These are phyloP conservation scores for Mastomys natalensis DNA, from an alignment of 2,113 vertebrate genomes.

Conservation along the genomic window DNA sequence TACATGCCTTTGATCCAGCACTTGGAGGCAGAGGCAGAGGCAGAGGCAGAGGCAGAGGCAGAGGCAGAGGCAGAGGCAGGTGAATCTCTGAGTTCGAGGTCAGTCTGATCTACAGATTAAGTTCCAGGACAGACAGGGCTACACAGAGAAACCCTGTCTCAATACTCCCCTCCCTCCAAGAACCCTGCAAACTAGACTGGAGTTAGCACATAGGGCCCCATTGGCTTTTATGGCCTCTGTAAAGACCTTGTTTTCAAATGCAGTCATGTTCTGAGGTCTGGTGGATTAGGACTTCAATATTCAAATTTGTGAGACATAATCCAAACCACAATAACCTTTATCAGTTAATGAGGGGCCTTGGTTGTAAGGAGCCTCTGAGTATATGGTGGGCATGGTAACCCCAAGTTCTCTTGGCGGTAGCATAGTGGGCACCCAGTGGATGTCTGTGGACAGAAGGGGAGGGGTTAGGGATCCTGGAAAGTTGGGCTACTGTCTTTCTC, in stretches of 20 bases:
- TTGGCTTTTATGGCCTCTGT: neutral
- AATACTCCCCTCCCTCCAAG: neutral
- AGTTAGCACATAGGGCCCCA: neutral
- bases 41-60: neutral
- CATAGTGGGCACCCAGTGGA: neutral
- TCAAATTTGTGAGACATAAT: neutral
- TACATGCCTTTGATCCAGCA: too few relatives aligned
- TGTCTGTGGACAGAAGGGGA: too few relatives aligned
- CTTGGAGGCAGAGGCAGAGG: neutral
- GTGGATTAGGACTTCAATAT: neutral
- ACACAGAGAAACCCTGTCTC: neutral
- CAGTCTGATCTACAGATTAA: neutral
- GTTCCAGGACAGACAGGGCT: neutral
- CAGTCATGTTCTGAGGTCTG: neutral
- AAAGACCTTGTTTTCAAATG: neutral
- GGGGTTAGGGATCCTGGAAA: too few relatives aligned
- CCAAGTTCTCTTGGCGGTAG: neutral
- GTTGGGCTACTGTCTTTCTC: neutral
- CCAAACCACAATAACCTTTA: neutral
- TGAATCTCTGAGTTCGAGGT: neutral
- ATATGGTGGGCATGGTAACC: neutral
- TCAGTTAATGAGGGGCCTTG: neutral
- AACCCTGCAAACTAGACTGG: neutral
- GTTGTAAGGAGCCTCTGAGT: neutral
- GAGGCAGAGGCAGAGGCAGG: neutral